A percentile compares a stretch with the other conserved stretches of the same genome.
Evolutionary conservation across 92 coral and sea anemone species (phyloP).

Genomic region (Meandrina meandrites): DNA sequence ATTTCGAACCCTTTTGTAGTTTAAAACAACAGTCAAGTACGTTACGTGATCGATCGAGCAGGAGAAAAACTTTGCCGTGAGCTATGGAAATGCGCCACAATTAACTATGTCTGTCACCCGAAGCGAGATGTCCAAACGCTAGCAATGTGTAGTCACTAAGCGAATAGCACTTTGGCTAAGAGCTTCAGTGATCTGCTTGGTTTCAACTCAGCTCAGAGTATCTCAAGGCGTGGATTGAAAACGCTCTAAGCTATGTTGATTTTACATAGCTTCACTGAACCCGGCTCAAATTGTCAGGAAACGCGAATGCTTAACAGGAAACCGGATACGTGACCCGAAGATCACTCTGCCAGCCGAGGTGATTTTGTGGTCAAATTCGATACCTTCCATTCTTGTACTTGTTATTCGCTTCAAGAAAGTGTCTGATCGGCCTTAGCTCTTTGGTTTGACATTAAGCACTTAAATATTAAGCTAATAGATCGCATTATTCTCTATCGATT

Average conservation of each 20-base stretch:
- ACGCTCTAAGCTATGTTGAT: constrained; percentile 59
- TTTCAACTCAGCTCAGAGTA: neutral
- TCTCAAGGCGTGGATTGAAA: constrained; percentile 32
- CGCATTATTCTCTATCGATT: neutral
- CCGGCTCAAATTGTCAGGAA: constrained; percentile 61
- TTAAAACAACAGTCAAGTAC: neutral
- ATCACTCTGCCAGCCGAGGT: neutral
- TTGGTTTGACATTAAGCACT: neutral
- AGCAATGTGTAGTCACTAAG: neutral
- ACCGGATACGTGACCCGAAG: constrained; percentile 47
- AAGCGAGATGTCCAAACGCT: neutral
- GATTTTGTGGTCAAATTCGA: constrained; percentile 51
- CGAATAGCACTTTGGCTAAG: neutral
- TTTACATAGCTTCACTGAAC: constrained; percentile 43
- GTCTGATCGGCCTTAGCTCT: neutral
- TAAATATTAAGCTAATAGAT: neutral
- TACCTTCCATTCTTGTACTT: constrained; percentile 3
- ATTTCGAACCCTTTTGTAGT: constrained; percentile 3
- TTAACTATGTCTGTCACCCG: neutral
- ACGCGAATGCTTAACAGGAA: constrained; percentile 65
- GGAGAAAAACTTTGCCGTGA: constrained; percentile 6
- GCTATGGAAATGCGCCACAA: neutral
- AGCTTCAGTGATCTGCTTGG: neutral
- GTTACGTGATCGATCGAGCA: neutral
- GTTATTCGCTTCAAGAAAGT: neutral